Evolutionary conservation across 2,888 invertebrate species (phyloP).

Genomic region (Coelinius sp.): DNA sequence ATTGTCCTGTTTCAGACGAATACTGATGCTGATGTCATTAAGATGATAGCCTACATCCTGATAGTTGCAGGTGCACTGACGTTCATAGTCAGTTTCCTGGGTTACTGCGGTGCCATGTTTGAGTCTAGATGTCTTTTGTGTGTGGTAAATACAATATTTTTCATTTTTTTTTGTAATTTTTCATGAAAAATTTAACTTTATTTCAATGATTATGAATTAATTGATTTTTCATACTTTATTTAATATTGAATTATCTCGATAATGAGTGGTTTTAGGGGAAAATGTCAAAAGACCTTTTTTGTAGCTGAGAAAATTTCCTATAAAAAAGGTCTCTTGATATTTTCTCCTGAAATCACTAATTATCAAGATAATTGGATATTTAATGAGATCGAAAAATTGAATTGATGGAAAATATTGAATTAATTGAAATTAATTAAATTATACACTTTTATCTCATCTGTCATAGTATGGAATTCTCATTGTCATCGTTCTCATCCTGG

Average conservation of each 20-base stretch:
- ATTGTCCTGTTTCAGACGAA: slow-evolving; percentile 56
- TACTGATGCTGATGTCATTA: slow-evolving; percentile 74
- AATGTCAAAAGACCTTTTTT: too few species aligned
- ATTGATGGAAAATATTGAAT: not conserved
- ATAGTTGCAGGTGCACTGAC: slow-evolving; percentile 80
- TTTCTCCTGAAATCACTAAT: too few species aligned
- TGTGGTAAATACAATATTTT: slow-evolving; percentile 73
- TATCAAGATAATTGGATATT: too few species aligned
- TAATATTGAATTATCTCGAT: too few species aligned
- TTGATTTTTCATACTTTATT: too few species aligned
- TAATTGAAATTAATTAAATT: not conserved
- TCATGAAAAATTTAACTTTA: not conserved
- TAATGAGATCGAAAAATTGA: too few species aligned
- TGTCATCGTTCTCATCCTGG: slow-evolving; percentile 76
- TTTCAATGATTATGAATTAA: too few species aligned
- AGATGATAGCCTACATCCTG: slow-evolving; percentile 79
- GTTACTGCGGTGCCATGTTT: slow-evolving; percentile 80
- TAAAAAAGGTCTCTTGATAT: too few species aligned
- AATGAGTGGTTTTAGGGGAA: too few species aligned
- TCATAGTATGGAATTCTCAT: slow-evolving; percentile 80
- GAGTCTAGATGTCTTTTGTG: slow-evolving; percentile 79
- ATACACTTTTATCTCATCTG: slow-evolving; percentile 21
- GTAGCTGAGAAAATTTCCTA: too few species aligned
- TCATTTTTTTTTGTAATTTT: not conserved
- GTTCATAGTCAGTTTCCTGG: slow-evolving; percentile 81